A percentile compares a stretch with the other conserved stretches of the same genome.
Conservation (phyloP, 2,888 invertebrate species). For the Sericinus montela region DNA sequence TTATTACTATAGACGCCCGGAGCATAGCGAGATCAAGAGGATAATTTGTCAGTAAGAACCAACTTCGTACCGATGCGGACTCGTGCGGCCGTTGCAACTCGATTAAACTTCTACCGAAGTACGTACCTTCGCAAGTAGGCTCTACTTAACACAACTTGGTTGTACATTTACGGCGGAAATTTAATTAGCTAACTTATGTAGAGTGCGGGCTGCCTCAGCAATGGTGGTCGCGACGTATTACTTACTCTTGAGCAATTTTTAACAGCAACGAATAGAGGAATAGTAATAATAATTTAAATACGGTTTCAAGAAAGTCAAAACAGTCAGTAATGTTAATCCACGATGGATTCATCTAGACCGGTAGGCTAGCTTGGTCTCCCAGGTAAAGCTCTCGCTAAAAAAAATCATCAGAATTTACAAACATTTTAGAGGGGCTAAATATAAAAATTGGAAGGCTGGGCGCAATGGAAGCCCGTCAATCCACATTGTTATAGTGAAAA, state of each 20-base stretch:
- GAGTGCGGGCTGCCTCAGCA: constrained; percentile 30
- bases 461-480: too few relatives aligned
- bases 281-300: too few relatives aligned
- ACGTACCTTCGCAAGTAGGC: constrained; percentile 57
- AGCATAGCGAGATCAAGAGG: constrained; percentile 60
- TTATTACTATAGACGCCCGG: constrained; percentile 52
- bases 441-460: too few relatives aligned
- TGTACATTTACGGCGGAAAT: constrained; percentile 63
- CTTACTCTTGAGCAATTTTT: constrained; percentile 24
- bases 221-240: constrained; percentile 25
- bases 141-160: constrained; percentile 61
- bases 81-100: constrained; percentile 66
- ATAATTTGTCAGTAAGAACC: constrained; percentile 69
- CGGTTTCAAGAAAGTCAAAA: too few relatives aligned
- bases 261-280: too few relatives aligned
- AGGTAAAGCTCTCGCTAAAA: too few relatives aligned
- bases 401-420: too few relatives aligned
- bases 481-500: too few relatives aligned
- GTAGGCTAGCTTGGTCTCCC: too few relatives aligned
- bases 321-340: too few relatives aligned
- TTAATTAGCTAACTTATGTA: constrained; percentile 68
- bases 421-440: too few relatives aligned
- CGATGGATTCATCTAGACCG: too few relatives aligned
- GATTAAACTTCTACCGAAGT: constrained; percentile 71
- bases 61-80: constrained; percentile 50